Percentiles rank a stretch among this genome's conserved stretches.
phyloP scores from a whole-genome alignment of 2,888 invertebrate species.

The Leptarthrus brevirostris region DNA sequence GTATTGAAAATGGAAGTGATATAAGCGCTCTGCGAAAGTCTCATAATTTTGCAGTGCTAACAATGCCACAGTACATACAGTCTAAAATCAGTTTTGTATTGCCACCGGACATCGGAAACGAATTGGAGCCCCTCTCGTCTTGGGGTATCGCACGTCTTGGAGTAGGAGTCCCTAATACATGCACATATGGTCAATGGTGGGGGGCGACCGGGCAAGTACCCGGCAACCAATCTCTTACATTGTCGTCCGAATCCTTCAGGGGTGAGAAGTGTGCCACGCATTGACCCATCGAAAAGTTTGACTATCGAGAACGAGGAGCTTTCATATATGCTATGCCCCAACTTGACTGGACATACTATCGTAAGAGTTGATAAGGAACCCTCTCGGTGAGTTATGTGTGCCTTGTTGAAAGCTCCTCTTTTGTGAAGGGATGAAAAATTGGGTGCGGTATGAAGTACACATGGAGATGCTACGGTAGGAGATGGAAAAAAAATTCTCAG shows the following conservation, averaged over 20 bases:
- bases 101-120: slow-evolving; percentile 35
- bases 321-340: slow-evolving; percentile 1
- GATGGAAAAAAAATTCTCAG: slow-evolving; percentile 36
- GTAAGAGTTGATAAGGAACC: slow-evolving; percentile 46
- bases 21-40: slow-evolving; percentile 25
- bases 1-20: slow-evolving; percentile 12
- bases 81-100: slow-evolving; percentile 44
- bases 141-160: slow-evolving; percentile 11
- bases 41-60: slow-evolving; percentile 32
- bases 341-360: slow-evolving; percentile 41
- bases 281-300: slow-evolving; percentile 25
- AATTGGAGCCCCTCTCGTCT: slow-evolving; percentile 11
- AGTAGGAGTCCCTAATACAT: background rate
- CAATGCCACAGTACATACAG: too few species aligned
- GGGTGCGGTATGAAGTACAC: slow-evolving; percentile 48
- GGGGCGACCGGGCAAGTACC: background rate
- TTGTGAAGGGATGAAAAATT: slow-evolving; percentile 48
- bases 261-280: slow-evolving; percentile 31
- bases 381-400: slow-evolving; percentile 34
- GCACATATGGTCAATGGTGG: background rate
- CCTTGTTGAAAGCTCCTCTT: slow-evolving; percentile 17
- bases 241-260: slow-evolving; percentile 14
- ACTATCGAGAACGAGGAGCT: slow-evolving; percentile 22
- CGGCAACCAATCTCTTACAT: slow-evolving; percentile 43
- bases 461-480: slow-evolving; percentile 8